phyloP scores from a whole-genome alignment of 2,797 vertebrate genomes.

The Salmo trutta region DNA sequence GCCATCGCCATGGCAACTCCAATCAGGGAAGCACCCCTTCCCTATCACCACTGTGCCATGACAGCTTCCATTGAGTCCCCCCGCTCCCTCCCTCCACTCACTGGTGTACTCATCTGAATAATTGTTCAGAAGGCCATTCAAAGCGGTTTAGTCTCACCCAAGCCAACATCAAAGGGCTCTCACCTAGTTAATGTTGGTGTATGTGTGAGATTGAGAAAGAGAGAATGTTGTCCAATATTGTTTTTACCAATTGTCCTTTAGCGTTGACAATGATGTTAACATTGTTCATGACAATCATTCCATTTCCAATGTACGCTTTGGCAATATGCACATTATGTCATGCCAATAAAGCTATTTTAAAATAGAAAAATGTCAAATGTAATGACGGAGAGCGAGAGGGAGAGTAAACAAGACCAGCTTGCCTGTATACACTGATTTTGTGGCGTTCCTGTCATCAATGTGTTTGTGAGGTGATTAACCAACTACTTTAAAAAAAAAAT shows the following conservation, averaged over 20 bases:
- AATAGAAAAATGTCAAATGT: too few relatives aligned
- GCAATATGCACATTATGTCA: background rate
- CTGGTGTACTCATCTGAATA: conserved; percentile 18
- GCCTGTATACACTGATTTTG: conserved; percentile 5
- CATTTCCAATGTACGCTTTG: background rate
- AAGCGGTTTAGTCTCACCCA: conserved; percentile 37
- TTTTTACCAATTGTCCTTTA: too few relatives aligned
- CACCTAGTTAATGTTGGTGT: conserved; percentile 43
- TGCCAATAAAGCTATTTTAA: too few relatives aligned
- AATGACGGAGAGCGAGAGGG: too few relatives aligned
- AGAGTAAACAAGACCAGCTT: conserved; percentile 7
- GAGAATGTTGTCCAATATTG: conserved; percentile 9
- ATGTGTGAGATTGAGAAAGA: conserved; percentile 13
- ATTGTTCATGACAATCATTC: background rate
- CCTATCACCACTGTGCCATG: conserved; percentile 63
- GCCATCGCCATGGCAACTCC: conserved; percentile 73
- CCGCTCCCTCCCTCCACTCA: background rate
- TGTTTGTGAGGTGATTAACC: too few relatives aligned
- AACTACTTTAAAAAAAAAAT: too few relatives aligned
- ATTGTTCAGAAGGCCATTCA: conserved; percentile 50
- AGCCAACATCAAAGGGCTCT: conserved; percentile 57
- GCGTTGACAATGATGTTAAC: too few relatives aligned
- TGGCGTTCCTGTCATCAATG: conserved; percentile 46
- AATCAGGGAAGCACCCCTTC: conserved; percentile 67
- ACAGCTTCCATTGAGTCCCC: conserved; percentile 50